These are phyloP conservation scores for Parapristionchus giblindavisi DNA, from an alignment of 2,888 invertebrate genomes.

Conservation along the genomic window DNA sequence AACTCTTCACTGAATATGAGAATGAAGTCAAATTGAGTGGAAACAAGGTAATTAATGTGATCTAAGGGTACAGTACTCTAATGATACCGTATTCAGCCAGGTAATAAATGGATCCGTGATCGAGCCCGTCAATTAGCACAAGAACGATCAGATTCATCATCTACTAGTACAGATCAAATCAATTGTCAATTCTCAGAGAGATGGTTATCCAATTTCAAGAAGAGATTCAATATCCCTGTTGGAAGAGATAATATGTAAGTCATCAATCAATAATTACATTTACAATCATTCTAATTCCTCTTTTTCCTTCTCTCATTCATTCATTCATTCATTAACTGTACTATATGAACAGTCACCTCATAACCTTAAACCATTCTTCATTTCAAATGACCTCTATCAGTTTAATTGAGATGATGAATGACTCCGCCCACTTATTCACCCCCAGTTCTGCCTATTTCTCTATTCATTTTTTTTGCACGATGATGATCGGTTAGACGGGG, in stretches of 20 bases:
- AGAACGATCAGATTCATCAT: slow-evolving; percentile 43
- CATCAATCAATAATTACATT: slow-evolving; percentile 18
- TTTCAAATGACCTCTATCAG: too few species aligned
- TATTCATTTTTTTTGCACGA: too few species aligned
- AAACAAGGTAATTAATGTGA: slow-evolving; percentile 35
- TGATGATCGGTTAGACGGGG: background rate
- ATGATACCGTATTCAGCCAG: slow-evolving; percentile 40
- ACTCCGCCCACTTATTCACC: too few species aligned
- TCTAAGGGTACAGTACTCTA: background rate
- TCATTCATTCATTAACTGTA: too few species aligned
- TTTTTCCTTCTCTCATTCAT: too few species aligned
- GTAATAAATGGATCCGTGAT: slow-evolving; percentile 61
- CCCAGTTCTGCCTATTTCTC: too few species aligned
- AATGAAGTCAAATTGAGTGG: slow-evolving; percentile 36
- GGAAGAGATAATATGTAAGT: too few species aligned
- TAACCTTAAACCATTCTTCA: too few species aligned
- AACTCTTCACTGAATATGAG: slow-evolving; percentile 51
- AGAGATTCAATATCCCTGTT: slow-evolving; percentile 43
- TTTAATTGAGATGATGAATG: too few species aligned
- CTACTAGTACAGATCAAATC: slow-evolving; percentile 38
- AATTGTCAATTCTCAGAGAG: slow-evolving; percentile 62
- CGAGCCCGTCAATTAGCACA: slow-evolving; percentile 51
- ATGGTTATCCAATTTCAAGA: slow-evolving; percentile 64
- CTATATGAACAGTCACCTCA: too few species aligned
- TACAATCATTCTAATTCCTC: background rate